Conservation (phyloP, 2,113 vertebrate species). For the Pogonocichla stellata region DNA sequence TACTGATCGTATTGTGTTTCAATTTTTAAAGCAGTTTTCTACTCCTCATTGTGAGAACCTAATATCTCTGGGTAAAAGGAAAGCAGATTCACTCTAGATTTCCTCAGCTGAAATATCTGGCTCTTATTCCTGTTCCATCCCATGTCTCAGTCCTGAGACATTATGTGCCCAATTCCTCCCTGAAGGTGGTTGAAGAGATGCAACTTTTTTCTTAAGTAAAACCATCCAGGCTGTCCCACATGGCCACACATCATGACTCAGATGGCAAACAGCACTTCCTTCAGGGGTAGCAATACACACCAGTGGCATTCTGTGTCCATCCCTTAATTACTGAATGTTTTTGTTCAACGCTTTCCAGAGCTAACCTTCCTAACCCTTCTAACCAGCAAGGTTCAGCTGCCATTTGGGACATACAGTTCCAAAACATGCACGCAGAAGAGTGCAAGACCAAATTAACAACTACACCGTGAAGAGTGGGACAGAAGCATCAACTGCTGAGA, state of each 20-base stretch:
- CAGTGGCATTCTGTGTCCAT: background rate
- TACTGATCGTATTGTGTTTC: background rate
- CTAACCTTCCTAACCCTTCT: background rate
- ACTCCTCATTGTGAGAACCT: background rate
- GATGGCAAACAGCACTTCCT: background rate
- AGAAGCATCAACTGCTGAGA: background rate
- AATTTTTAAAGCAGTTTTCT: background rate
- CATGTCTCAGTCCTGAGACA: background rate
- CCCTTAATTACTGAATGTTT: background rate
- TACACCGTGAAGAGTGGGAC: background rate
- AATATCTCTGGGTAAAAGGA: background rate
- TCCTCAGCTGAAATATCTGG: background rate
- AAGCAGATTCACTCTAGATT: background rate
- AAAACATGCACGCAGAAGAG: background rate
- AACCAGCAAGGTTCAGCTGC: background rate
- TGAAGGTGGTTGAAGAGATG: background rate
- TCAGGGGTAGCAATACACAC: background rate
- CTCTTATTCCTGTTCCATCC: background rate
- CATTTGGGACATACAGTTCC: background rate
- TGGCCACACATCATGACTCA: background rate
- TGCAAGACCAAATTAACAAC: background rate
- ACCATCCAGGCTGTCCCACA: background rate
- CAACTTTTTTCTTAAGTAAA: background rate
- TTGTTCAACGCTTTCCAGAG: background rate
- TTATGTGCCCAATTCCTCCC: background rate